Evolutionary conservation across 2,888 invertebrate species (phyloP), one percentile per base, ranked within the genome.

Genomic region (Aproaerema taeniolella): DNA sequence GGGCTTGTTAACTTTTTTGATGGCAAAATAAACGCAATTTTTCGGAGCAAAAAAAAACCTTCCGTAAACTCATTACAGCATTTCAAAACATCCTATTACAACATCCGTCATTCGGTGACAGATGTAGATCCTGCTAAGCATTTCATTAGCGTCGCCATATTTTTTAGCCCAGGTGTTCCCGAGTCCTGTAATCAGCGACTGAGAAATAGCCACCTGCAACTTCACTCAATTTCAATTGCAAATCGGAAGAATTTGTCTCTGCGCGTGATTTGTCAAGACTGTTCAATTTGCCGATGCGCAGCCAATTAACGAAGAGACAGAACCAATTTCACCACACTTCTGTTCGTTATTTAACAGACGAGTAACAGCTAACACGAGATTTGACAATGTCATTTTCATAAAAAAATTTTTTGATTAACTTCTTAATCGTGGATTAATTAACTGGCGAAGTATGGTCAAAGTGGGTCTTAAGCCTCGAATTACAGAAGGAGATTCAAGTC

Each of bases 121-220:
- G 65, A 66, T 56, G 61, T 53, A 61, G 67, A 65, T 62, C 65
- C 61, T 42, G 51, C 55, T 68, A 66, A 72, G 63, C 62, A 55
- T 68, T 70, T 75, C 72, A 74, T 75, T 74, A 73, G 65, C 44
- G 57, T 46, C 53, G 60, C 58, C 68, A 71, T 72, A 71, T 71
- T 68, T 70, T 65, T 66, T n/a, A n/a, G n/a, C n/a, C 50, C 44
- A 35, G 29, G 47, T 38, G 48, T 37, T 42, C 42, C 52, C 64
- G 67, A 66, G 69, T 67, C 55, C 41, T 32, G 60, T 55, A 63
- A 67, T 68, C 62, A 64, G 13, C 40, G 8, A 34, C 52, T 62
- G 65, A 68, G 58, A 59, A 61, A 67, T 67, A 51, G 56, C 51
- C 39, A 31, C 41, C 32, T 39, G 15, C 36, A 47, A 44, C 55